Percentiles rank a stretch among this genome's conserved stretches.
These are phyloP conservation scores for Philotrypesis tridentata DNA, from an alignment of 1,140 invertebrate species.

Conservation along the genomic window DNA sequence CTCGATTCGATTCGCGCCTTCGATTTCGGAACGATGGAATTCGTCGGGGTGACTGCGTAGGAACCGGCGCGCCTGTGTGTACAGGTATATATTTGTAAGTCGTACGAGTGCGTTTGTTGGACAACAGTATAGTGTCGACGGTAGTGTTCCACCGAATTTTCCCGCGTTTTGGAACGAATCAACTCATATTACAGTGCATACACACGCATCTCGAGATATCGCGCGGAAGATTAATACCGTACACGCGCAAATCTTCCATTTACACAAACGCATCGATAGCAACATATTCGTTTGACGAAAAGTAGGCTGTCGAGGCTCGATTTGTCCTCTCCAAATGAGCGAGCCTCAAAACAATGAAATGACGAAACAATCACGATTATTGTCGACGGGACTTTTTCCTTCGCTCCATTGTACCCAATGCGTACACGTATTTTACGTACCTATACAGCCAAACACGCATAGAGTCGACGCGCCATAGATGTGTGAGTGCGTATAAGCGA, in stretches of 20 bases:
- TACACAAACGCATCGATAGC: not conserved
- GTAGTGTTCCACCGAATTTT: too few species aligned
- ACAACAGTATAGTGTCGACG: too few species aligned
- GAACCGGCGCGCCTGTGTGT: too few species aligned
- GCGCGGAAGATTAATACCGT: not conserved
- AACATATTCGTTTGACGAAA: not conserved
- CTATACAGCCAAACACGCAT: too few species aligned
- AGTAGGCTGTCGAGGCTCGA: not conserved
- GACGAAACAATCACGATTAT: conserved; percentile 51
- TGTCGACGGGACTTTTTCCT: conserved; percentile 9
- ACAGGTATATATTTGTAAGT: too few species aligned
- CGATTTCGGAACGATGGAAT: not conserved
- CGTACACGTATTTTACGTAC: not conserved
- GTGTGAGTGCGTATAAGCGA: too few species aligned
- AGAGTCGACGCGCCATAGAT: too few species aligned
- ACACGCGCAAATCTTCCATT: not conserved
- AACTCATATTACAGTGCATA: too few species aligned
- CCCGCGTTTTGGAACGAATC: too few species aligned
- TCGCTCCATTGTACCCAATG: not conserved
- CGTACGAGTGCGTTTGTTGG: too few species aligned
- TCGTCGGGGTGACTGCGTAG: too few species aligned
- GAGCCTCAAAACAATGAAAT: conserved; percentile 44
- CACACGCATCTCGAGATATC: not conserved
- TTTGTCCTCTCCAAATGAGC: conserved; percentile 40
- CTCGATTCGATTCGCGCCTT: not conserved